phyloP scores from a whole-genome alignment of 1,140 invertebrate genomes.

The Manduca sexta region DNA sequence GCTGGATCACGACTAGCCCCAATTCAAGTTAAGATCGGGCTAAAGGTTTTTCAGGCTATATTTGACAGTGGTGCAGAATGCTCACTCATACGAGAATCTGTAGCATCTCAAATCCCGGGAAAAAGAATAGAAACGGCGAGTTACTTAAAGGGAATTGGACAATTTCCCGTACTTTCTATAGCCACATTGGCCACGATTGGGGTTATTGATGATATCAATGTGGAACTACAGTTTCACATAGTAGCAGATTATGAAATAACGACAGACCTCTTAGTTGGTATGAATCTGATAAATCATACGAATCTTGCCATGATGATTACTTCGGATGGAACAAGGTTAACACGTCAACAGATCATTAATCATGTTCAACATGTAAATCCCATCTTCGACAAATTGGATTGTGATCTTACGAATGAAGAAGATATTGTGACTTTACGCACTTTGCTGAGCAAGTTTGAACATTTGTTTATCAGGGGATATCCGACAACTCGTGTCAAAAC shows the following conservation, averaged over 20 bases:
- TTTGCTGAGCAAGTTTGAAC: conserved; percentile 10
- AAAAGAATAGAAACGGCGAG: too few species aligned
- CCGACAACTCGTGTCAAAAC: conserved; percentile 20
- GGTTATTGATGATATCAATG: conserved; percentile 3
- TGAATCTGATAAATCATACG: conserved; percentile 5
- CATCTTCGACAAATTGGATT: conserved; percentile 4
- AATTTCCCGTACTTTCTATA: conserved; percentile 2
- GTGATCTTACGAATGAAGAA: conserved; percentile 4
- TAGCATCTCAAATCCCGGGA: too few species aligned
- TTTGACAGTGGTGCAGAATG: conserved; percentile 15
- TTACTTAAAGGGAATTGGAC: conserved; percentile 8
- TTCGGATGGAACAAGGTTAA: background rate
- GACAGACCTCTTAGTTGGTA: conserved; percentile 8
- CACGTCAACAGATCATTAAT: background rate
- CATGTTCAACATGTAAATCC: background rate
- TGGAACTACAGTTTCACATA: conserved; percentile 9
- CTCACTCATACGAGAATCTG: conserved; percentile 1
- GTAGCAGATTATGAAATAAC: conserved; percentile 12
- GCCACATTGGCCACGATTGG: background rate
- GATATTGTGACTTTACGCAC: conserved; percentile 13
- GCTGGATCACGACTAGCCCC: background rate
- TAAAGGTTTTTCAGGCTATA: too few species aligned
- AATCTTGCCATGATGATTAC: background rate
- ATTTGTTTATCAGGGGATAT: conserved; percentile 19
- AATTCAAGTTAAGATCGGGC: too few species aligned